A percentile compares a stretch with the other conserved stretches of the same genome.
Conservation (phyloP, 1,140 invertebrate species). For the Archegozetes longisetosus region DNA sequence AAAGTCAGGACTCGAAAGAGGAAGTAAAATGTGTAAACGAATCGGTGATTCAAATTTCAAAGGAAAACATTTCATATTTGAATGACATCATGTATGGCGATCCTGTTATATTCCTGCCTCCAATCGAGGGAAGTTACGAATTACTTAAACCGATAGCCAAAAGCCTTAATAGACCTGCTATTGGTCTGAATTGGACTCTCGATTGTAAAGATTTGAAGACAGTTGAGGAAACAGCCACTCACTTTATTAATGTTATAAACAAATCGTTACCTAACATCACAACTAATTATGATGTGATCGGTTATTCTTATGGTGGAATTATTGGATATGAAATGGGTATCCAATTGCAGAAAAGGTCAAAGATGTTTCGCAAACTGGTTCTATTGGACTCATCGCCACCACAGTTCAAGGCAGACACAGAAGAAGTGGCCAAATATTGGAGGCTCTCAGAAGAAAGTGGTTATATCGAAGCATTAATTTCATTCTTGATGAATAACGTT, state of each 20-base stretch:
- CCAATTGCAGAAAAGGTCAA: slow-evolving; percentile 45
- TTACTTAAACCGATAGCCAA: background rate
- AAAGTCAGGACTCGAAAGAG: slow-evolving; percentile 18
- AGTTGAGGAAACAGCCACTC: slow-evolving; percentile 49
- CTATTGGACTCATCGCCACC: slow-evolving; percentile 75
- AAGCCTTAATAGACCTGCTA: slow-evolving; percentile 9
- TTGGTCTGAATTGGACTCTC: slow-evolving; percentile 22
- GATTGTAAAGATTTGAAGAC: slow-evolving; percentile 41
- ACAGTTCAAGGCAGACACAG: slow-evolving; percentile 10
- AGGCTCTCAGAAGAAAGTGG: background rate
- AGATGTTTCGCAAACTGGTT: too few species aligned
- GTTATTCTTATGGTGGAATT: slow-evolving; percentile 84
- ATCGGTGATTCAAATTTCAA: too few species aligned
- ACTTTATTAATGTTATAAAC: slow-evolving; percentile 6
- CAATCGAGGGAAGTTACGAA: slow-evolving; percentile 4
- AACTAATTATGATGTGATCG: slow-evolving; percentile 55
- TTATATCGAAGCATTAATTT: slow-evolving; percentile 2
- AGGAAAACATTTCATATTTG: too few species aligned
- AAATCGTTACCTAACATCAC: background rate
- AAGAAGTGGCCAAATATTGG: background rate
- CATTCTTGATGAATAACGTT: background rate
- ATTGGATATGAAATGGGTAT: slow-evolving; percentile 83
- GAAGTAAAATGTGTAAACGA: slow-evolving; percentile 29
- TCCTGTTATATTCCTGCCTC: slow-evolving; percentile 14
- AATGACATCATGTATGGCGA: slow-evolving; percentile 28